Conservation (phyloP, 1,140 invertebrate species). For the Drosophila watanabei region DNA sequence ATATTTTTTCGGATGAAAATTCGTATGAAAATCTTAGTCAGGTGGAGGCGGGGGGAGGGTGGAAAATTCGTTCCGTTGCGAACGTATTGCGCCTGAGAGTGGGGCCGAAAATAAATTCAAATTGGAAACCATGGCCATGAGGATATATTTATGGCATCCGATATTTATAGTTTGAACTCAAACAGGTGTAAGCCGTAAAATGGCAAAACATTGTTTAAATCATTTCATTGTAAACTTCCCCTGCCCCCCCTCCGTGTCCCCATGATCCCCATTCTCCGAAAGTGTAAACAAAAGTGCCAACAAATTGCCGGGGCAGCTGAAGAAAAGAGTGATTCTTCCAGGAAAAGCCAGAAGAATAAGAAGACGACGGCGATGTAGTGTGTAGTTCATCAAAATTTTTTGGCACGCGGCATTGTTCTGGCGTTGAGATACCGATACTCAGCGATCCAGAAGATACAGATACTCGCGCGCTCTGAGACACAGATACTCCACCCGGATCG, state of each 20-base stretch:
- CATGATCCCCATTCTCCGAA: conserved; percentile 2
- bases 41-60: background rate
- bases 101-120: conserved; percentile 51
- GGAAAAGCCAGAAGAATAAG: conserved; percentile 13
- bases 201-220: conserved; percentile 82
- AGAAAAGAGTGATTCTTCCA: conserved; percentile 18
- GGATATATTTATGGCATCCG: conserved; percentile 71
- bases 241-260: background rate
- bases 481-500: conserved; percentile 43
- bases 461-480: conserved; percentile 25
- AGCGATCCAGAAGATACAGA: conserved; percentile 33
- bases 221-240: conserved; percentile 78
- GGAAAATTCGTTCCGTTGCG: background rate
- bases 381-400: conserved; percentile 78
- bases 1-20: conserved; percentile 58
- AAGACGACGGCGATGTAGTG: conserved; percentile 19
- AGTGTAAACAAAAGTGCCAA: conserved; percentile 50
- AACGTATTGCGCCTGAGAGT: conserved; percentile 8
- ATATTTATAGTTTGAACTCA: conserved; percentile 81
- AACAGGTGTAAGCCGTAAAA: conserved; percentile 82
- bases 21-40: conserved; percentile 62
- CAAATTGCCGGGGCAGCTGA: conserved; percentile 32
- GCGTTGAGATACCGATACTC: conserved; percentile 63
- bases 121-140: conserved; percentile 67
- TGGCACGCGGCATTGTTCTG: conserved; percentile 72